Base-by-base conservation (phyloP, 1,140 invertebrate species). In the Drosophila willistoni region DNA sequence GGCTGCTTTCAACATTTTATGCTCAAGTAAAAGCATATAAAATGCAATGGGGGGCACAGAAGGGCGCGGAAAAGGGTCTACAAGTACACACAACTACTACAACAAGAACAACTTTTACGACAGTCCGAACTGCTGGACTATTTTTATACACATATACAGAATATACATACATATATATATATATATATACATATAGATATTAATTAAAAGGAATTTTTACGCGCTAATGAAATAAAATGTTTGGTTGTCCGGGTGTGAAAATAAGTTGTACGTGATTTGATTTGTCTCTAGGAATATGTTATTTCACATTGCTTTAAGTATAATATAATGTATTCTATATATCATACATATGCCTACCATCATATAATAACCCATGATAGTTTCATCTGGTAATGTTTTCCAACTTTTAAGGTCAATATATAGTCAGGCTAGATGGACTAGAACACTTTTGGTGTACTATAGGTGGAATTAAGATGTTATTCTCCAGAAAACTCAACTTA, bases 1-100 rank as follows among this genome's bases (percentile, higher is more conserved):
- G 82, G 79, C 82, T 81, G 82, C 82, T 86, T 86, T 85, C 82
- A 86, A 86, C 82, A 86, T 86, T 86, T 86, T 86, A 86, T 81
- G 76, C 72, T 79, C 62, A 71, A 86, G 82, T 64, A 70, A 81
- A 81, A 86, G 78, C 67, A 61, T 68, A 86, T 86, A 79, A 86
- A 86, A 86, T 81, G 82, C 75, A 77, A 71, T 47, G 64, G 62
- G 68, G 56, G 56, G 41, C 7, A 17, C 17, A 9, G 22, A 17
- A 22, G 13, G 42, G 19, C 0, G 19, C 10, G 4, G 14, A 13
- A 4, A 12, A 29, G n/a, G 39, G 19, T 10, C 54, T 47, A 54
- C 36, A 39, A 39, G 36, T 39, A 39, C 36, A 39, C 12, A 44
- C 65, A 70, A 78, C 57, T 78, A 70, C 60, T 29, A 61, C 64